Base-by-base conservation (phyloP, 2,113 vertebrate genomes). In the Opisthocomus hoazin region DNA sequence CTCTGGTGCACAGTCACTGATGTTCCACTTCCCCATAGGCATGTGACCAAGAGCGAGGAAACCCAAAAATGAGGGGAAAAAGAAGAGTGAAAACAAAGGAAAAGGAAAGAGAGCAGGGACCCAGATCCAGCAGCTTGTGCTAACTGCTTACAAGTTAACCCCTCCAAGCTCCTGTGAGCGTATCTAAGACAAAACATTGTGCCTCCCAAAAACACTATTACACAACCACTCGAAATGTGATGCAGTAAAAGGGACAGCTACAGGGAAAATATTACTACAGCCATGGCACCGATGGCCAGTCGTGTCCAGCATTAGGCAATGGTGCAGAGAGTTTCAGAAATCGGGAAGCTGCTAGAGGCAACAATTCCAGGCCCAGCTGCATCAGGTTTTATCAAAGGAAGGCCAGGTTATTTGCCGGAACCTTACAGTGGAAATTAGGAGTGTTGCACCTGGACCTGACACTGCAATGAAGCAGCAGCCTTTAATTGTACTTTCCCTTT, bases 401-500 rank as follows among this genome's bases (percentile, higher is more conserved):
- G 34, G 34, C 21, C 20, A 26, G 17, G 51, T 77, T 86, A 36
- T 66, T 94, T 90, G 29, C 58, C n/a, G 53, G 11, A 64, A 34
- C 65, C 39, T 86, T 66, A 74, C 6, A 73, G 15, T 32, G 15
- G 32, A 66, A 91, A 45, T n/a, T n/a, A 45, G 24, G 27, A 69
- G 9, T 73, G 30, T 92, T 74, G 34, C 29, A 46, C 19, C n/a
- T 63, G 32, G 15, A 36, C 13, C 15, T 82, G 70, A 64, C 60
- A 30, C 30, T 82, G 58, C 48, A 82, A 70, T 16, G 46, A 43
- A 76, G 51, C 66, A 85, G 18, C 48, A 78, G 45, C 39, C 36
- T 89, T 64, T 78, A 91, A 82, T 60, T 91, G 53, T 41, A 36
- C 57, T 90, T 96, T 91, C 88, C 9, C 21, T 93, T 95, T 90